phyloP scores from a whole-genome alignment of 2,888 invertebrate species.

The Polydesmus complanatus region DNA sequence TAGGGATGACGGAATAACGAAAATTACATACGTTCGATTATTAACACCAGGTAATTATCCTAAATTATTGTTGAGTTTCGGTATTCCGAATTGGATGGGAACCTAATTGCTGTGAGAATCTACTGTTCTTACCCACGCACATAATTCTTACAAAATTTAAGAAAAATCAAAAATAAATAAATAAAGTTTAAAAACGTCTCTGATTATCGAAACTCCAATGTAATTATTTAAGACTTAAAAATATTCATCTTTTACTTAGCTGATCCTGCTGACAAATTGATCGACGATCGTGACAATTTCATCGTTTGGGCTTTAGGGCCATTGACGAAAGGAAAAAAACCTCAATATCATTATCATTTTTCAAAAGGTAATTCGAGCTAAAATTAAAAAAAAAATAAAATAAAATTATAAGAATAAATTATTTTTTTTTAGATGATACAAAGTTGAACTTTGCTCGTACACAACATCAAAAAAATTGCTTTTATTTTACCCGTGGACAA shows the following conservation, averaged over 20 bases:
- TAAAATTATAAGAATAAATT: background rate
- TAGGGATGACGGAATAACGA: slow-evolving; percentile 59
- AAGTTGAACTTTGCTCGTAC: slow-evolving; percentile 50
- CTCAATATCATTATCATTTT: slow-evolving; percentile 67
- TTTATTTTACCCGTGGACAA: slow-evolving; percentile 47
- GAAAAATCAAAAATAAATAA: too few relatives aligned
- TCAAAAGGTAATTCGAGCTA: slow-evolving; percentile 41
- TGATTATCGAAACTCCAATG: too few relatives aligned
- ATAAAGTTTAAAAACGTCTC: too few relatives aligned
- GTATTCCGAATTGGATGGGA: background rate
- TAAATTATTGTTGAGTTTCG: background rate
- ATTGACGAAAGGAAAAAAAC: slow-evolving; percentile 59
- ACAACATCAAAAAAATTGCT: slow-evolving; percentile 54
- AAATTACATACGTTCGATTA: slow-evolving; percentile 60
- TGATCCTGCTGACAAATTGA: slow-evolving; percentile 63
- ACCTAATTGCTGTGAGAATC: background rate
- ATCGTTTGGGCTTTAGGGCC: slow-evolving; percentile 74
- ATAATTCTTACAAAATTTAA: too few relatives aligned
- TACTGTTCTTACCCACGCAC: background rate
- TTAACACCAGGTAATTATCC: slow-evolving; percentile 43
- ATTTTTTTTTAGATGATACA: slow-evolving; percentile 37
- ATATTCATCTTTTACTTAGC: too few relatives aligned
- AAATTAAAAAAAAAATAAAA: background rate
- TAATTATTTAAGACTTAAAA: too few relatives aligned
- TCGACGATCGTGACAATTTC: slow-evolving; percentile 44